Percentiles rank a stretch among this genome's conserved stretches.
phyloP scores from a whole-genome alignment of 2,888 invertebrate species.

The Drosophila eohydei region DNA sequence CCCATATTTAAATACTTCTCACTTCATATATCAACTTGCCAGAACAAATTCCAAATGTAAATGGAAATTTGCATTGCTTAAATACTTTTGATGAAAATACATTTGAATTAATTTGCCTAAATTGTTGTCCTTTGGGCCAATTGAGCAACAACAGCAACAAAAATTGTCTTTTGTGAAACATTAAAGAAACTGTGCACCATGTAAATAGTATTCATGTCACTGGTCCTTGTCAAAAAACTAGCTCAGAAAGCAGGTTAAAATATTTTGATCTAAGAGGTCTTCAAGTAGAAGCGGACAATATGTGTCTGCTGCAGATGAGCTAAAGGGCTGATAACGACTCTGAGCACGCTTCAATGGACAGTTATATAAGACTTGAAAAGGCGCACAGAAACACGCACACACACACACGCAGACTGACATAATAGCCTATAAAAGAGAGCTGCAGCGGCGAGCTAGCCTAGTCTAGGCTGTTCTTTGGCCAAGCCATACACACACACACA shows the following conservation, averaged over 20 bases:
- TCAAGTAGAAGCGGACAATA: neutral
- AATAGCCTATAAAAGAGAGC: constrained; percentile 21
- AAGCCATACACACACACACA: neutral
- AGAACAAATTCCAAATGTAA: neutral
- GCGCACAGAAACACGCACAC: constrained; percentile 21
- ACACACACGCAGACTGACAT: constrained; percentile 14
- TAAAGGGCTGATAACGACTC: constrained; percentile 54
- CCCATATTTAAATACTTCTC: neutral
- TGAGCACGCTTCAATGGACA: constrained; percentile 56
- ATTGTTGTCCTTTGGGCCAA: neutral
- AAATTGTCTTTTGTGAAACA: neutral
- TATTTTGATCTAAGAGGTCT: neutral
- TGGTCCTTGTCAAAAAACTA: neutral
- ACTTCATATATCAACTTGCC: neutral
- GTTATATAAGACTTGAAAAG: constrained; percentile 26
- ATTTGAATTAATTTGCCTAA: neutral
- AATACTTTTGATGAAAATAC: neutral
- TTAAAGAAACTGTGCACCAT: too few species aligned
- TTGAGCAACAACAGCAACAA: neutral
- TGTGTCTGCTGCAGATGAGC: constrained; percentile 17
- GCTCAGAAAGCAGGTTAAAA: neutral
- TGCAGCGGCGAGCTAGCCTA: neutral
- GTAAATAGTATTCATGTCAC: neutral
- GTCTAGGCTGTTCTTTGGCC: constrained; percentile 8
- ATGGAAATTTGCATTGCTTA: neutral